Conservation (phyloP, 2,797 vertebrate genomes). For the Monodelphis domestica region DNA sequence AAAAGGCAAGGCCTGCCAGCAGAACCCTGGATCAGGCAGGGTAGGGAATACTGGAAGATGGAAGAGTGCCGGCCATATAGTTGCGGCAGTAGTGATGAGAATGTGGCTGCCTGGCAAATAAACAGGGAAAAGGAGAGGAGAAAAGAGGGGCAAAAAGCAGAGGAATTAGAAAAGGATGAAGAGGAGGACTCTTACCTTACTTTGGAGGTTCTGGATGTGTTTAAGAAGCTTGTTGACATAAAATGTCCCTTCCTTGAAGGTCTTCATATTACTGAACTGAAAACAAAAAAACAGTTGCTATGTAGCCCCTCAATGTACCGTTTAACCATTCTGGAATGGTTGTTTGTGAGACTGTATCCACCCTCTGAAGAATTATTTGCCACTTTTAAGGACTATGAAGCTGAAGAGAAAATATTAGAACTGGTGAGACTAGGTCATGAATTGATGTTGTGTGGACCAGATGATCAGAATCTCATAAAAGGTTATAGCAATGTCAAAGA, state of each 20-base stretch:
- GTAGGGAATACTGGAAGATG: neutral
- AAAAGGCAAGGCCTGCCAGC: neutral
- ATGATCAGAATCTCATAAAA: conserved; percentile 88
- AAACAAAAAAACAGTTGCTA: conserved; percentile 87
- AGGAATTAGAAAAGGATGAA: neutral
- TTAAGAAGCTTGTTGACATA: conserved; percentile 69
- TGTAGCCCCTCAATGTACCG: conserved; percentile 89
- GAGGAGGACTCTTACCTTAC: neutral
- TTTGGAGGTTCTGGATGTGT: neutral
- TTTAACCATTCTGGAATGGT: conserved; percentile 90
- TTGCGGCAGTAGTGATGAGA: neutral
- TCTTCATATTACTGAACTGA: conserved; percentile 86
- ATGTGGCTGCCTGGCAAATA: neutral
- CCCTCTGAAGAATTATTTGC: neutral
- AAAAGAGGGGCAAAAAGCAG: neutral
- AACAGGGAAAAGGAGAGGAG: neutral
- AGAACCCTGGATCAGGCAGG: neutral
- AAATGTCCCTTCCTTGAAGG: conserved; percentile 89
- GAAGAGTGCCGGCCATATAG: neutral
- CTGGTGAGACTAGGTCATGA: conserved; percentile 88
- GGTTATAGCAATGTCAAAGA: conserved; percentile 60
- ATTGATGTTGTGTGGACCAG: conserved; percentile 88
- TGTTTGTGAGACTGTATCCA: conserved; percentile 77
- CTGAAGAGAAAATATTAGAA: conserved; percentile 80
- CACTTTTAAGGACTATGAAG: neutral